phyloP scores from a whole-genome alignment of 2,888 invertebrate species.

The Thera britannica region DNA sequence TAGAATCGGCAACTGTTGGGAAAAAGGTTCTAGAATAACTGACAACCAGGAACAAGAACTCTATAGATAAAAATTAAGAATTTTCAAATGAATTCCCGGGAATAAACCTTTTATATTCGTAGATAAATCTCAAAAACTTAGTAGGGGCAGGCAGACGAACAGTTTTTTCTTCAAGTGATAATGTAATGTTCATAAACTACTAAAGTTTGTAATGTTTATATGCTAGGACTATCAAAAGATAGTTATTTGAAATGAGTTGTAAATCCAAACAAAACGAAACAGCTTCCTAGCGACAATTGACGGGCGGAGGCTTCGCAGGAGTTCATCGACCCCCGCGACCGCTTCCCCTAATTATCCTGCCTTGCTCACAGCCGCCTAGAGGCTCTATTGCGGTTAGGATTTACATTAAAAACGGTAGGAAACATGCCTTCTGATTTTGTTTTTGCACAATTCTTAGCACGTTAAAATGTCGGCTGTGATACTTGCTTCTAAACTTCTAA shows the following conservation, averaged over 20 bases:
- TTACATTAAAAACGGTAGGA: slow-evolving; percentile 24
- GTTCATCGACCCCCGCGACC: slow-evolving; percentile 59
- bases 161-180: too few species aligned
- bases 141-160: too few species aligned
- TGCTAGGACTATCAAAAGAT: not conserved
- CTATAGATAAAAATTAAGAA: too few species aligned
- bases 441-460: not conserved
- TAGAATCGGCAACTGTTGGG: too few species aligned
- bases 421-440: slow-evolving; percentile 6
- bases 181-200: not conserved
- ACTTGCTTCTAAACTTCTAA: too few species aligned
- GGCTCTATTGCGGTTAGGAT: slow-evolving; percentile 31
- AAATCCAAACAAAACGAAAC: slow-evolving; percentile 35
- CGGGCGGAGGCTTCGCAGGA: slow-evolving; percentile 61
- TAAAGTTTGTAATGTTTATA: not conserved
- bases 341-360: slow-evolving; percentile 70
- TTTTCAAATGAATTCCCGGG: too few species aligned
- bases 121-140: too few species aligned
- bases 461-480: not conserved
- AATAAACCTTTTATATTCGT: too few species aligned
- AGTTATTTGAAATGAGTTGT: slow-evolving; percentile 6
- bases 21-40: too few species aligned
- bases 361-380: slow-evolving; percentile 38
- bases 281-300: slow-evolving; percentile 50
- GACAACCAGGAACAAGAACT: too few species aligned